These are phyloP conservation scores for Tenthredo distinguenda DNA, from an alignment of 2,888 invertebrate genomes.

Conservation along the genomic window DNA sequence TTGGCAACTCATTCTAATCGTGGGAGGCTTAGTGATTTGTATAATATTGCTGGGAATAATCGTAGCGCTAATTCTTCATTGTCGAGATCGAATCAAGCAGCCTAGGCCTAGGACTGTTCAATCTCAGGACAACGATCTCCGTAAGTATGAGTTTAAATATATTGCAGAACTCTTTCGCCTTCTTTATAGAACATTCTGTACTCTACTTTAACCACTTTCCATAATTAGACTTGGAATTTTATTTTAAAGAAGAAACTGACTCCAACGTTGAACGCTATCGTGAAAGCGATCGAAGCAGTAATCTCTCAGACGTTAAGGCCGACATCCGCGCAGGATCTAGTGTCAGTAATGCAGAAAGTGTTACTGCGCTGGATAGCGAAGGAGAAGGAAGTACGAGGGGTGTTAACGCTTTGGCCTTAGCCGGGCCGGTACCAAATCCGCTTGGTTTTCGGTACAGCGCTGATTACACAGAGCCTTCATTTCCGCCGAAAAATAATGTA, in stretches of 20 bases:
- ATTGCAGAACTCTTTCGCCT: neutral
- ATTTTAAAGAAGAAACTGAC: constrained; percentile 77
- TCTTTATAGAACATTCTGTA: neutral
- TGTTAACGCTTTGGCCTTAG: constrained; percentile 82
- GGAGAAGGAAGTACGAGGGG: constrained; percentile 81
- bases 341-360: constrained; percentile 86
- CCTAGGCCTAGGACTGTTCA: constrained; percentile 73
- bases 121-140: constrained; percentile 76
- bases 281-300: constrained; percentile 93
- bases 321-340: constrained; percentile 92
- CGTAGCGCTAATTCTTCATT: constrained; percentile 91
- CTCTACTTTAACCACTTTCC: neutral
- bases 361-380: constrained; percentile 79
- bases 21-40: constrained; percentile 92
- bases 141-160: constrained; percentile 69
- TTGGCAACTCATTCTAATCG: constrained; percentile 82
- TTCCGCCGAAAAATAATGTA: constrained; percentile 86
- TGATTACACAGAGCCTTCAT: constrained; percentile 89
- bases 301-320: constrained; percentile 94
- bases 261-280: constrained; percentile 78
- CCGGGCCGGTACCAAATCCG: constrained; percentile 88
- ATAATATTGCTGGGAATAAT: constrained; percentile 92
- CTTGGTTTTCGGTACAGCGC: constrained; percentile 87
- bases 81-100: constrained; percentile 80
- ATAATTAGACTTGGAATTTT: neutral